Percentiles rank a stretch among this genome's conserved stretches.
These are phyloP conservation scores for Penelope pileata DNA, from an alignment of 2,113 vertebrate species.

Conservation along the genomic window DNA sequence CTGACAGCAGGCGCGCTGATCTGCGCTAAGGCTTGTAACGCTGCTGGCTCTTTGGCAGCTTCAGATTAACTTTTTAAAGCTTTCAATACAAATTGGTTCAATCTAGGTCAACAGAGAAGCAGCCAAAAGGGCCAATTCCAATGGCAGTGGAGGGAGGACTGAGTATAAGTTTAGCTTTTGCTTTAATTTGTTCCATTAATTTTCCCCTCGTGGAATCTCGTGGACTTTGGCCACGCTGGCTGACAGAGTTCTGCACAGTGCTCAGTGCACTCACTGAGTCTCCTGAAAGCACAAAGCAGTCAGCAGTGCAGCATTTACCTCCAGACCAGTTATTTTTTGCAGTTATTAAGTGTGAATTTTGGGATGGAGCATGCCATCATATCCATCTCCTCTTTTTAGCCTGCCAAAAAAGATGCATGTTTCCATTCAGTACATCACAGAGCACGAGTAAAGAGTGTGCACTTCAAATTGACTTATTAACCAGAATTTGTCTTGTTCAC, in stretches of 20 bases:
- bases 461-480: background rate
- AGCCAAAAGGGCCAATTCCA: background rate
- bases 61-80: background rate
- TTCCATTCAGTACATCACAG: background rate
- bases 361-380: background rate
- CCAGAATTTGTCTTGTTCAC: background rate
- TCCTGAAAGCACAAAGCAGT: background rate
- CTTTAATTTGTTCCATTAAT: background rate
- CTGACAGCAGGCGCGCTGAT: background rate
- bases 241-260: background rate
- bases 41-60: background rate
- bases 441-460: fast-evolving
- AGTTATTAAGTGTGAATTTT: background rate
- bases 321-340: background rate
- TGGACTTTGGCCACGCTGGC: background rate
- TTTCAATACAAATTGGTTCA: background rate
- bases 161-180: background rate
- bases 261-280: fast-evolving
- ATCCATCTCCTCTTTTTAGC: background rate
- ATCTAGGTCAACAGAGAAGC: background rate
- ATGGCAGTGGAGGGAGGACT: background rate
- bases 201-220: background rate
- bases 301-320: background rate
- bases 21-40: background rate
- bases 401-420: background rate